Evolutionary conservation across 2,113 vertebrate genomes (phyloP).

Genomic region (Corythoichthys intestinalis): DNA sequence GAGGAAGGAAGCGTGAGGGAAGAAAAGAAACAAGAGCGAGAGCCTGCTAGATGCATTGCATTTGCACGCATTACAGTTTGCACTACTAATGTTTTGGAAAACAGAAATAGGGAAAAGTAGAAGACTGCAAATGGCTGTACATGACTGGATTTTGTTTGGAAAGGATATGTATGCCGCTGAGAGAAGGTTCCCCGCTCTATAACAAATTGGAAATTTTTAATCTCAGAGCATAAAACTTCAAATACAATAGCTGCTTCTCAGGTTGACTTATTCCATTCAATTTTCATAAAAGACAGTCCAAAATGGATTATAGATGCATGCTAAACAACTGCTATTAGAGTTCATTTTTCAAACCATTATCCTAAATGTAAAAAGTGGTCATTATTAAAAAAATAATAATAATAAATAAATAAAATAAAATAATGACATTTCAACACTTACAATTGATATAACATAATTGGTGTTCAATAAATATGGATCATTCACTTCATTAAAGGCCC

Average conservation of each 20-base stretch:
- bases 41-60: constrained; percentile 63
- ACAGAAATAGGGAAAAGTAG: constrained; percentile 63
- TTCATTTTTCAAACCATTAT: constrained; percentile 22
- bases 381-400: neutral
- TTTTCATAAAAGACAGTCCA: constrained; percentile 36
- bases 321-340: constrained; percentile 18
- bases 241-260: constrained; percentile 63
- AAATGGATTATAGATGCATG: constrained; percentile 40
- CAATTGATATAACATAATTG: too few relatives aligned
- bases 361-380: neutral
- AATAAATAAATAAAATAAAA: neutral
- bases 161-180: constrained; percentile 49
- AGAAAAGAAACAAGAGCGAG: constrained; percentile 34
- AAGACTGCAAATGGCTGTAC: constrained; percentile 50
- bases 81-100: constrained; percentile 77
- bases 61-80: constrained; percentile 72
- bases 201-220: constrained; percentile 69
- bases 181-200: constrained; percentile 55
- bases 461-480: too few relatives aligned
- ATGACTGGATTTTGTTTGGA: constrained; percentile 70
- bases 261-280: constrained; percentile 48
- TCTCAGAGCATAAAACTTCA: constrained; percentile 70
- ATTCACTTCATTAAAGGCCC: too few relatives aligned
- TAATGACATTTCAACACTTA: neutral
- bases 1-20: constrained; percentile 34